Base-by-base conservation (phyloP, 2,797 vertebrate genomes). In the Valencia hispanica region DNA sequence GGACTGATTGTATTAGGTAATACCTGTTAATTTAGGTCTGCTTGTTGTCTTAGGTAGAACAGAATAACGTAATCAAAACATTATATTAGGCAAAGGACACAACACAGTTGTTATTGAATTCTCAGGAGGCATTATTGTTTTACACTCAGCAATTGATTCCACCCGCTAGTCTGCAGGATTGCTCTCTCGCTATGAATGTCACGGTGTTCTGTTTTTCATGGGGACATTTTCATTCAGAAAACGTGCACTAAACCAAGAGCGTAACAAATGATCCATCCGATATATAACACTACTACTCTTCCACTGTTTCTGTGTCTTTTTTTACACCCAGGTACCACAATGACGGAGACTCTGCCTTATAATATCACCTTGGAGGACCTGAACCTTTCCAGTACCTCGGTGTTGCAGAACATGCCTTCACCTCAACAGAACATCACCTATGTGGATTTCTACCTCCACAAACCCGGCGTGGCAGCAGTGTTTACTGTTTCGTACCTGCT, bases 401-500 rank as follows among this genome's bases (percentile, higher is more conserved):
- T 43, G 10, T 32, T 77, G 5, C 81, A 72, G 57, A 63, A 84
- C 66, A 71, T 65, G 72, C 71, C 87, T 43, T 59, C 70, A 34
- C 69, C 75, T 36, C 89, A 90, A 25, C 76, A 77, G 75, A 97
- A 97, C 1, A 68, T 97, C 79, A 96, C 96, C 70, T 97, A 96
- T 0, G 95, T 99, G 50, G 93, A 95, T 51, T 97, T 97, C 84
- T 99, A 97, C 87, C 97, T 97, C 27, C 97, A 98, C 74, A 91
- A 95, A 73, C 92, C 96, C 2, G 92, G 90, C 0, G 95, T 98
- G 75, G 96, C 96, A 0, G 95, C 95, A 0, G 45, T 97, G 85
- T 98, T 97, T 91, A 96, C 97, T 11, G 14, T 93, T 78, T 97
- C 96, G 34, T 99, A 98, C 91, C 95, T 97, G 71, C 91, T 99